Conservation (phyloP, 2,797 vertebrate species). For the Ispidina lecontei region DNA sequence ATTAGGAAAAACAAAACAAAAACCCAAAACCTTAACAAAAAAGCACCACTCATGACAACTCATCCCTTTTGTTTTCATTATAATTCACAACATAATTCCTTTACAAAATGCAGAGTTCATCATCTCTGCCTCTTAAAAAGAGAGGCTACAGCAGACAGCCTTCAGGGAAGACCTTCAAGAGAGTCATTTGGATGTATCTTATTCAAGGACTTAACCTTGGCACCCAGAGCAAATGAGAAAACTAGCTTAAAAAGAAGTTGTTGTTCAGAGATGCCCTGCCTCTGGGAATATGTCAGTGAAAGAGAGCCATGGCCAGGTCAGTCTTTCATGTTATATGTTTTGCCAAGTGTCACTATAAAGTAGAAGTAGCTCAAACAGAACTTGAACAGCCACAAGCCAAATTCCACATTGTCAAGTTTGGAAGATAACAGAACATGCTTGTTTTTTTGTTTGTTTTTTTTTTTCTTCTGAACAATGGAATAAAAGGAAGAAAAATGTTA, state of each 20-base stretch:
- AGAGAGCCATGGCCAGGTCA: background rate
- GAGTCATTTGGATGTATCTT: slow-evolving; percentile 1
- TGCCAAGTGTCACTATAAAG: background rate
- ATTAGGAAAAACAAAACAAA: background rate
- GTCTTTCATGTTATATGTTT: background rate
- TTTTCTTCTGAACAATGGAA: background rate
- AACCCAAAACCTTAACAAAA: background rate
- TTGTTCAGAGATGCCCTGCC: background rate
- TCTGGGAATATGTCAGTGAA: background rate
- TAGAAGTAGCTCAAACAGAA: background rate
- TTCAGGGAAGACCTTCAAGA: background rate
- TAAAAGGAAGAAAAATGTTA: background rate
- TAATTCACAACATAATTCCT: background rate
- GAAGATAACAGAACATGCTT: background rate
- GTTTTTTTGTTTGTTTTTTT: background rate
- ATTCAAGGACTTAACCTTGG: slow-evolving; percentile 20
- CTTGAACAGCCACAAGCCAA: background rate
- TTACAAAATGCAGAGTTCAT: background rate
- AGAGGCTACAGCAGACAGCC: background rate
- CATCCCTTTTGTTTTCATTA: background rate
- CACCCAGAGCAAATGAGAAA: background rate
- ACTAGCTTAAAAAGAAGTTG: background rate
- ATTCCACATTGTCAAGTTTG: background rate
- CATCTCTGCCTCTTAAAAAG: background rate
- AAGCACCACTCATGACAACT: background rate